Evolutionary conservation across 1,140 invertebrate species (phyloP).

Genomic region (Glossosoma conforme): DNA sequence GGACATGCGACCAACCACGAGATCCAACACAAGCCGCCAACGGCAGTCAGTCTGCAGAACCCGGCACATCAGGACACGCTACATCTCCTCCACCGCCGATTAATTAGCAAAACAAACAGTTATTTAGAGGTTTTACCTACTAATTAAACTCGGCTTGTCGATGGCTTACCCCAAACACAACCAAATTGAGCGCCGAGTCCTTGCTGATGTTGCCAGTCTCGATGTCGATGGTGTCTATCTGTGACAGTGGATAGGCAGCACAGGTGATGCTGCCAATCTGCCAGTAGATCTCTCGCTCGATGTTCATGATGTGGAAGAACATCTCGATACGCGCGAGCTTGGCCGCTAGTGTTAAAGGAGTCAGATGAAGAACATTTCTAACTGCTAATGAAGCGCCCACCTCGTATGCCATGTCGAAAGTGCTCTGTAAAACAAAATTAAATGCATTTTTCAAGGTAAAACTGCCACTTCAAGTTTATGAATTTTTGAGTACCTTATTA

Average conservation of each 20-base stretch:
- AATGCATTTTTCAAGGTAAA: background rate
- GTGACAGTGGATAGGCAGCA: constrained; percentile 92
- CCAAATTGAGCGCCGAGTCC: constrained; percentile 91
- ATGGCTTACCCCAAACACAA: constrained; percentile 94
- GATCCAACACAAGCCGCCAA: too few species aligned
- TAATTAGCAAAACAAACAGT: too few species aligned
- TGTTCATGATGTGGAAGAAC: constrained; percentile 94
- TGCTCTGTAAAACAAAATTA: constrained; percentile 56
- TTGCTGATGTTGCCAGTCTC: constrained; percentile 88
- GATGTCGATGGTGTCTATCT: constrained; percentile 94
- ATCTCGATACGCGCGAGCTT: constrained; percentile 90
- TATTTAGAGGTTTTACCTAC: too few species aligned
- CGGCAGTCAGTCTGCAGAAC: too few species aligned
- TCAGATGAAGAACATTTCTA: constrained; percentile 82
- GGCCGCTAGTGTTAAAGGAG: constrained; percentile 89
- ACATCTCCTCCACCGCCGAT: too few species aligned
- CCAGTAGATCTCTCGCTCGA: constrained; percentile 95
- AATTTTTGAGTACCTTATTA: too few species aligned
- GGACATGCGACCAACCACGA: too few species aligned
- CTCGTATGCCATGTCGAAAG: constrained; percentile 93
- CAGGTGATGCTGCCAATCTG: constrained; percentile 93
- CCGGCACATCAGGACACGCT: too few species aligned
- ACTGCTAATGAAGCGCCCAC: constrained; percentile 81
- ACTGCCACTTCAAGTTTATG: background rate
- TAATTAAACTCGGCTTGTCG: too few species aligned